Evolutionary conservation across 2,797 vertebrate species (phyloP).

Genomic region (Ceryle rudis): DNA sequence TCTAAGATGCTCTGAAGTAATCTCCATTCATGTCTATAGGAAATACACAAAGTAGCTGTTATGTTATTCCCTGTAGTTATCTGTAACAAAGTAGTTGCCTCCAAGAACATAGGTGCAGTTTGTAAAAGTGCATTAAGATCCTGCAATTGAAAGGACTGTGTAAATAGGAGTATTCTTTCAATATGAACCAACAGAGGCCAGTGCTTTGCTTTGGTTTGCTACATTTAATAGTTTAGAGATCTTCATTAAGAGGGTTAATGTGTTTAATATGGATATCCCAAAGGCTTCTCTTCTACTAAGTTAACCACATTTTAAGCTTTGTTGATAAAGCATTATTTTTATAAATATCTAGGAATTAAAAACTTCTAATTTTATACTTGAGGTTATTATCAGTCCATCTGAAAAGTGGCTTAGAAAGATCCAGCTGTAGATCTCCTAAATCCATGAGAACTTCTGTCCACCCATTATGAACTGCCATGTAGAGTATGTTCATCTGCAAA

Average conservation of each 20-base stretch:
- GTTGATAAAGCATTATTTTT: neutral
- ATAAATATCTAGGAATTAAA: neutral
- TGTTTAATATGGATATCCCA: neutral
- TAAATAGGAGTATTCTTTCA: neutral
- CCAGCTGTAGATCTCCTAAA: neutral
- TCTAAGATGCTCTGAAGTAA: neutral
- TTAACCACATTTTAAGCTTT: neutral
- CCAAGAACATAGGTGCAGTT: neutral
- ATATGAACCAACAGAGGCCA: neutral
- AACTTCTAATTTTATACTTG: neutral
- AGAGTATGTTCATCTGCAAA: neutral
- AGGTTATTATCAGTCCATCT: neutral
- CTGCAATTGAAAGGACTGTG: neutral
- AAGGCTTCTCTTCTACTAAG: neutral
- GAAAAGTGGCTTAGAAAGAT: neutral
- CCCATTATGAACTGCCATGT: neutral
- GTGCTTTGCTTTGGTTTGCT: neutral
- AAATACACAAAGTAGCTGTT: neutral
- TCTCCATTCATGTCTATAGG: neutral
- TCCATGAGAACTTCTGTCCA: neutral
- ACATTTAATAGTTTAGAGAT: neutral
- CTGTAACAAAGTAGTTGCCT: neutral
- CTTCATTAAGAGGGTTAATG: neutral
- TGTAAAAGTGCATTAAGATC: neutral
- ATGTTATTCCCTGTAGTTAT: neutral